Conservation (phyloP, 2,888 invertebrate species). For the Eristalis intricaria region DNA sequence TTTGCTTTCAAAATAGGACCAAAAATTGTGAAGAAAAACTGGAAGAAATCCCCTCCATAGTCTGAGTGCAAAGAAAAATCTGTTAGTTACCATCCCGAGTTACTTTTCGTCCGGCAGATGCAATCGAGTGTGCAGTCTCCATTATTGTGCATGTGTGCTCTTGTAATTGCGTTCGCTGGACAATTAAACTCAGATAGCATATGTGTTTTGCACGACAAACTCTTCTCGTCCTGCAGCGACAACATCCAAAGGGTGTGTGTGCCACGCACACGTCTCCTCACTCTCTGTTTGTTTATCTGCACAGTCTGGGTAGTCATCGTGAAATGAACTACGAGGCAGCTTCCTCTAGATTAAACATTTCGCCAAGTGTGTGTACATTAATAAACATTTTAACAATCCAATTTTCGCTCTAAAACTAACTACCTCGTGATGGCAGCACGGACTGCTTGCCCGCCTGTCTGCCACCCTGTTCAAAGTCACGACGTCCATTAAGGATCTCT, state of each 20-base stretch:
- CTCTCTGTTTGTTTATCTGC: neutral
- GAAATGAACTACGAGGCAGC: slow-evolving; percentile 1
- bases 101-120: neutral
- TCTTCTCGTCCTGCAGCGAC: neutral
- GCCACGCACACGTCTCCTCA: neutral
- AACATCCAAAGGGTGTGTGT: neutral
- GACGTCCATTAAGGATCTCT: slow-evolving; percentile 36
- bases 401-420: slow-evolving; percentile 38
- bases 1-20: too few relatives aligned
- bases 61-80: too few relatives aligned
- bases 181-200: neutral
- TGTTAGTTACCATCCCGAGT: too few relatives aligned
- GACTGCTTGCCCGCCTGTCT: neutral
- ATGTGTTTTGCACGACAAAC: neutral
- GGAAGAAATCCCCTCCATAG: too few relatives aligned
- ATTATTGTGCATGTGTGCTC: too few relatives aligned
- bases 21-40: too few relatives aligned
- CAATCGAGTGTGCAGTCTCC: too few relatives aligned
- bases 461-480: slow-evolving; percentile 2
- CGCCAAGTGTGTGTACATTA: slow-evolving; percentile 32
- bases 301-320: neutral
- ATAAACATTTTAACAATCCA: slow-evolving; percentile 42
- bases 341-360: slow-evolving; percentile 33
- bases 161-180: neutral
- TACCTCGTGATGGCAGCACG: neutral